These are phyloP conservation scores for Achlya flavicornis DNA, from an alignment of 2,888 invertebrate genomes.

Conservation along the genomic window DNA sequence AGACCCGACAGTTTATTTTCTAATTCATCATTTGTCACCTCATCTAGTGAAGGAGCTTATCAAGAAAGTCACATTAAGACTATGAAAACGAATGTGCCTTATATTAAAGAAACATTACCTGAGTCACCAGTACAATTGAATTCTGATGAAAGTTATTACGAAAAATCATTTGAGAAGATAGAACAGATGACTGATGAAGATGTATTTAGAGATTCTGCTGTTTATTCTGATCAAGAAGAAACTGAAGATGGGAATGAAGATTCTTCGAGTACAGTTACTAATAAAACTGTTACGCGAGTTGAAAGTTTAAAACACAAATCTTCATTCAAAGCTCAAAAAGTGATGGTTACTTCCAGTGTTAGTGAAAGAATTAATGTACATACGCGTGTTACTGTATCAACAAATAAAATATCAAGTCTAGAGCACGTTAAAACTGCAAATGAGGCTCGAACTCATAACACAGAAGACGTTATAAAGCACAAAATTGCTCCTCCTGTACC, in stretches of 20 bases:
- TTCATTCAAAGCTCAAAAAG: constrained; percentile 60
- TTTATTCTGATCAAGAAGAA: constrained; percentile 91
- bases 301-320: constrained; percentile 63
- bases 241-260: constrained; percentile 55
- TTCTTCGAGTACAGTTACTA: constrained; percentile 40
- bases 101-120: constrained; percentile 35
- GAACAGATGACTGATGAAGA: constrained; percentile 88
- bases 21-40: constrained; percentile 82
- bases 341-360: constrained; percentile 46
- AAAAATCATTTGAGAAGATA: constrained; percentile 89
- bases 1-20: constrained; percentile 83
- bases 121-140: constrained; percentile 43
- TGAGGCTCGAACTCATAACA: constrained; percentile 39
- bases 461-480: constrained; percentile 61
- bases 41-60: constrained; percentile 81
- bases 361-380: constrained; percentile 53
- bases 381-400: constrained; percentile 46
- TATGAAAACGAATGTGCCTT: constrained; percentile 22
- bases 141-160: constrained; percentile 89
- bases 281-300: constrained; percentile 55
- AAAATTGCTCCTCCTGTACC: constrained; percentile 87
- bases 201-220: constrained; percentile 91
- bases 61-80: constrained; percentile 57
- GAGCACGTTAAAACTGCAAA: constrained; percentile 36
- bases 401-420: constrained; percentile 42